Base-by-base conservation (phyloP, 2,888 invertebrate species). In the Disparrhopalites patrizii region DNA sequence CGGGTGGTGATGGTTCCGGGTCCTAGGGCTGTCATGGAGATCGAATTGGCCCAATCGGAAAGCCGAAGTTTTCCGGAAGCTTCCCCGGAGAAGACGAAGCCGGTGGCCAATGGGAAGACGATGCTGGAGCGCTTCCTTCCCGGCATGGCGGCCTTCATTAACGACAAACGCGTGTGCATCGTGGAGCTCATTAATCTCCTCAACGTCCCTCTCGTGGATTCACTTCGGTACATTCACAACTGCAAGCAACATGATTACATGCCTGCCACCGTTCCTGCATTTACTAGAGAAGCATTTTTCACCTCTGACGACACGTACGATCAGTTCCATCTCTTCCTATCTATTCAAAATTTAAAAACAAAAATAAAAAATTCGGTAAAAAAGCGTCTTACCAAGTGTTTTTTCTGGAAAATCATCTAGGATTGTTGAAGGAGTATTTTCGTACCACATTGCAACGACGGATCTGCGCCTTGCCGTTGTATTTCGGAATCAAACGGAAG, bases 201-300 rank as follows among this genome's bases (percentile, higher is more conserved):
- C 5, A 5, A 43, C n/a, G 43, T 43, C n/a, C 43, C 43, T 10
- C n/a, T 43, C 5, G 43, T 18, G 20, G 43, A 43, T 43, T 43
- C 43, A 5, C 43, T 43, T n/a, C 43, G 43, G 8, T 43, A 43
- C n/a, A 43, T 43, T 43, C 43, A 43, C n/a, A 43, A 43, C 20
- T 43, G 43, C 43, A 4, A 43, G 7, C 43, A 43, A 43, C 43
- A 43, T 15, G 43, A 43, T 20, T 43, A 18, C 43, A 43, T 43
- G 43, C 43, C 43, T 4, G n/a, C 5, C 20, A 43, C 20, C 5
- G 43, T 43, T 43, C 43, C 43, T 4, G 43, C 43, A 5, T 4
- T 43, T 15, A 43, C 43, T 15, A 5, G 43, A 10, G 43, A 43
- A 43, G 43, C 43, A 10, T 43, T 43, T n/a, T 43, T 18, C n/a